Base-by-base conservation (phyloP, 1,140 invertebrate genomes). In the Babylonia areolata region DNA sequence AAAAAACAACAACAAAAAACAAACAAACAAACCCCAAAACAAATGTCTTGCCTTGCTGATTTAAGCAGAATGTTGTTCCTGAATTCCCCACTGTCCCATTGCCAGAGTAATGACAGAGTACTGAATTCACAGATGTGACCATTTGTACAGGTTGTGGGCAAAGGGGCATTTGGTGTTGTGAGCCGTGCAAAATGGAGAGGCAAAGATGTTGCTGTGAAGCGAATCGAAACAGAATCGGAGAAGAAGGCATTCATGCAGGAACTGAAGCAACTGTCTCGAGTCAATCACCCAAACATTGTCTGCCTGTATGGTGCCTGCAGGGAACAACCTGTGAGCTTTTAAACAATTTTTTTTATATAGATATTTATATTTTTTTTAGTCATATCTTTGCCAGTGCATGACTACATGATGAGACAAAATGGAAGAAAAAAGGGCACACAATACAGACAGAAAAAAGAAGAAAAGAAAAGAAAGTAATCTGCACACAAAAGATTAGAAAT, bases 141-240 rank as follows among this genome's bases (percentile, higher is more conserved):
- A n/a, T n/a, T n/a, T n/a, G n/a, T 90, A 31, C 79, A 94, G 94
- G 89, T 94, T 91, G 93, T 99, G 86, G 98, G 98, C 35, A 97
- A 98, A 96, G 98, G 98, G n/a, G 97, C 98, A 39, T 99, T 98
- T 95, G 98, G 98, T 86, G 97, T 98, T 86, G 98, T 99, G 31
- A 97, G 96, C 87, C 80, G 92, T 95, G 98, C 97, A 90, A 95
- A 95, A 94, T 99, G 98, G 98, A 95, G 96, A 92, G 96, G 96
- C 58, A 96, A 96, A 92, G 96, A 96, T 94, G 98, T 99, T 40
- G 98, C 98, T 71, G 97, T 99, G 51, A 99, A 99, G 95, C 96
- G 97, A 89, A 98, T 99, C 89, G 97, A 97, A 92, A 97, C 97
- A 69, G 97, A 98, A 93, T 96, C 96, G 87, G 98, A 99, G 93